These are phyloP conservation scores for Phortica magna DNA, from an alignment of 2,888 invertebrate genomes.

Conservation along the genomic window DNA sequence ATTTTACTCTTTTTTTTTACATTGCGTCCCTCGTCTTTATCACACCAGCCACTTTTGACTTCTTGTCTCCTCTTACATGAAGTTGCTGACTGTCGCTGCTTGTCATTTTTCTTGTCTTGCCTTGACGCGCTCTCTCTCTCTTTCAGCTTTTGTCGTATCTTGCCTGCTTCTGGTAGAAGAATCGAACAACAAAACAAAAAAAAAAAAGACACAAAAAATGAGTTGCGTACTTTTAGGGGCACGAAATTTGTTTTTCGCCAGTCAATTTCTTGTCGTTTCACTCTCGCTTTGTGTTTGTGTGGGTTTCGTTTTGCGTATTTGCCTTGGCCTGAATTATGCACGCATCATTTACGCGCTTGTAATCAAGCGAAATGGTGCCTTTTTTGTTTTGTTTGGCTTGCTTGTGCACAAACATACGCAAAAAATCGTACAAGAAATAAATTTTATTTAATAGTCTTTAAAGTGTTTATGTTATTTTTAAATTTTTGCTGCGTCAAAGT, in stretches of 20 bases:
- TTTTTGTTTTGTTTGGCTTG: slow-evolving; percentile 50
- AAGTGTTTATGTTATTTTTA: background rate
- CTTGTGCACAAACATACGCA: background rate
- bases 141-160: background rate
- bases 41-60: slow-evolving; percentile 11
- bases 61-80: slow-evolving; percentile 7
- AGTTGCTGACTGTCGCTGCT: slow-evolving; percentile 18
- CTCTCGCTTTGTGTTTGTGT: slow-evolving; percentile 16
- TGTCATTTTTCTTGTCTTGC: slow-evolving; percentile 27
- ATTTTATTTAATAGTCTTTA: background rate
- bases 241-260: slow-evolving; percentile 39
- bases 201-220: background rate
- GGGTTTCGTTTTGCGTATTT: slow-evolving; percentile 36
- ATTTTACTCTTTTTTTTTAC: background rate
- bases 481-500: background rate
- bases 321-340: slow-evolving; percentile 65
- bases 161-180: background rate
- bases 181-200: background rate
- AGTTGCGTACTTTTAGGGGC: slow-evolving; percentile 14
- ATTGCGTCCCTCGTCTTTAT: background rate
- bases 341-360: slow-evolving; percentile 72
- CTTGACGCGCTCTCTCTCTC: background rate
- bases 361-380: slow-evolving; percentile 70
- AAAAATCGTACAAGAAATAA: background rate
- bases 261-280: slow-evolving; percentile 37